phyloP scores from a whole-genome alignment of 2,113 vertebrate genomes.

The Apaloderma vittatum region DNA sequence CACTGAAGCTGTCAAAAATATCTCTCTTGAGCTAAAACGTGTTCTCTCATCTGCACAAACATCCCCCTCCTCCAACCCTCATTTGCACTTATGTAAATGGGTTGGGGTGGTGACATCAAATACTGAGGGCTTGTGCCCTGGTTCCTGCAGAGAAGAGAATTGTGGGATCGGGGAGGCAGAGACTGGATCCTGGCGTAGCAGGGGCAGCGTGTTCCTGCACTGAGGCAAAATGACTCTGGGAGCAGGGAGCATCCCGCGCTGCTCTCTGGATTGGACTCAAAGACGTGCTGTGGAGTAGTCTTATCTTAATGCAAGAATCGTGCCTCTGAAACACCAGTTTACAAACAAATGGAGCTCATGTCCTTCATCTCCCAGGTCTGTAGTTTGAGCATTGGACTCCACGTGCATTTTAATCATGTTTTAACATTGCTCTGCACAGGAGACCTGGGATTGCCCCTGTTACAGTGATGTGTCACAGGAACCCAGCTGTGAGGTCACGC shows the following conservation, averaged over 20 bases:
- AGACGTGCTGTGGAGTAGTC: not conserved
- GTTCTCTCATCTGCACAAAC: not conserved
- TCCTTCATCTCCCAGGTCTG: not conserved
- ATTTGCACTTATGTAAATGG: not conserved
- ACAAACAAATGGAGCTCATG: not conserved
- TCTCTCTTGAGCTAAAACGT: not conserved
- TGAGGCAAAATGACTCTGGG: not conserved
- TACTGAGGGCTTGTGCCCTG: not conserved
- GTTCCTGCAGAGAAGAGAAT: not conserved
- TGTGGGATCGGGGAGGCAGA: not conserved
- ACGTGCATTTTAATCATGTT: not conserved
- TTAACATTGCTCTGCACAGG: not conserved
- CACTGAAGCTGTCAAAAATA: not conserved
- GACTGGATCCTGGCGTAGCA: not conserved
- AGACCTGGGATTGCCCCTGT: not conserved
- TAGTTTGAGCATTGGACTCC: not conserved
- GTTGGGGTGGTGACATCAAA: not conserved
- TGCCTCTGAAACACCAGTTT: not conserved
- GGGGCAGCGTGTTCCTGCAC: not conserved
- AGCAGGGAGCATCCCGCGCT: not conserved
- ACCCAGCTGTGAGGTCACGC: not conserved
- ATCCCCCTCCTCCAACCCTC: not conserved
- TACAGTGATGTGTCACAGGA: not conserved
- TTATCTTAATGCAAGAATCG: not conserved
- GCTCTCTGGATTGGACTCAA: not conserved